Conservation (phyloP, 1,140 invertebrate species). For the Procambarus virginalis region DNA sequence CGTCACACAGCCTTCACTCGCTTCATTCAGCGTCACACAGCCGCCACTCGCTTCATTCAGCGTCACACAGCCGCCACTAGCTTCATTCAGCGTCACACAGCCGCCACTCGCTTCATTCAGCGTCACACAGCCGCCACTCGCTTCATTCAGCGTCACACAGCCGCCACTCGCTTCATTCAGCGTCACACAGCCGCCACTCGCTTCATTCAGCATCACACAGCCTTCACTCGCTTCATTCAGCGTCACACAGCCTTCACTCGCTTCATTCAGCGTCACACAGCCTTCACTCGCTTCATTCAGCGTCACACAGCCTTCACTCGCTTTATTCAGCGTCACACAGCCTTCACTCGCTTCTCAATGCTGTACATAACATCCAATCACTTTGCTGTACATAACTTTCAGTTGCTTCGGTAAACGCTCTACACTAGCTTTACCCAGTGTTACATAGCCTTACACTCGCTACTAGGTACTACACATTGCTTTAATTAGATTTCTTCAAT, state of each 20-base stretch:
- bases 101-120: background rate
- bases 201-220: background rate
- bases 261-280: background rate
- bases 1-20: too few species aligned
- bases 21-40: too few species aligned
- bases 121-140: background rate
- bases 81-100: background rate
- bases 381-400: background rate
- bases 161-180: background rate
- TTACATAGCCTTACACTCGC: background rate
- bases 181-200: background rate
- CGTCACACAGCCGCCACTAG: too few species aligned
- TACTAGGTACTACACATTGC: too few species aligned
- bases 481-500: too few species aligned
- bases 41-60: background rate
- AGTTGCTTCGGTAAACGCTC: background rate
- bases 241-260: background rate
- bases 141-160: background rate
- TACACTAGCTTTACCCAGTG: background rate
- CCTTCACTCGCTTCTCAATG: background rate
- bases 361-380: background rate
- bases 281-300: background rate
- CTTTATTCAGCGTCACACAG: background rate
- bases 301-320: background rate
- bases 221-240: background rate